A percentile compares a stretch with the other conserved stretches of the same genome.
phyloP scores from a whole-genome alignment of 1,140 invertebrate genomes.

The Drosophila burlai region DNA sequence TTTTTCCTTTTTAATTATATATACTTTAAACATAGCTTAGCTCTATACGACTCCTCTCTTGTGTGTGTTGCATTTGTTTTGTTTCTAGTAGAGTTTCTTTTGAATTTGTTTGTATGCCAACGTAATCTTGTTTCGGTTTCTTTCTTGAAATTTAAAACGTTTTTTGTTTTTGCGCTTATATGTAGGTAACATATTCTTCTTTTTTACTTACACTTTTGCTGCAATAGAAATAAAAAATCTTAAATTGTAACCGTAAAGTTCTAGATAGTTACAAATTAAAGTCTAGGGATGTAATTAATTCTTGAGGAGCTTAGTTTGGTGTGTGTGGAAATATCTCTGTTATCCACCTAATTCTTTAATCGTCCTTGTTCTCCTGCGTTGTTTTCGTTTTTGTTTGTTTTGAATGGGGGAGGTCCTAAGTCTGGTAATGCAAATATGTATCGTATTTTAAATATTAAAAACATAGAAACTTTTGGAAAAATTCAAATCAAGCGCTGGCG shows the following conservation, averaged over 20 bases:
- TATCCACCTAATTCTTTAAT: constrained; percentile 18
- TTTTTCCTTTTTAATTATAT: constrained; percentile 54
- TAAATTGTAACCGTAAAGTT: constrained; percentile 81
- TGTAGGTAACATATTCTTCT: constrained; percentile 76
- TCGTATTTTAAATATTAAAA: constrained; percentile 76
- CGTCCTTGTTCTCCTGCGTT: constrained; percentile 29
- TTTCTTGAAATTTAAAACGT: constrained; percentile 76
- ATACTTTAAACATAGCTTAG: constrained; percentile 53
- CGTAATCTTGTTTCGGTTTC: constrained; percentile 50
- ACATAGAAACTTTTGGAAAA: constrained; percentile 75
- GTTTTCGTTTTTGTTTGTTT: constrained; percentile 27
- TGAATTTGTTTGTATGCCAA: constrained; percentile 62
- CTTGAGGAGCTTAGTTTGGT: constrained; percentile 66
- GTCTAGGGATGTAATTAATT: constrained; percentile 78
- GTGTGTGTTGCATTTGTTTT: constrained; percentile 55
- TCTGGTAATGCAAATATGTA: constrained; percentile 76
- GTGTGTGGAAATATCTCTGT: constrained; percentile 41
- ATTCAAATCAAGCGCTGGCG: constrained; percentile 77
- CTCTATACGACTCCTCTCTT: constrained; percentile 54
- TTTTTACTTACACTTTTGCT: constrained; percentile 77
- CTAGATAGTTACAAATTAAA: constrained; percentile 83
- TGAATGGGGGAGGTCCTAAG: constrained; percentile 33
- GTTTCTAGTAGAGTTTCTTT: constrained; percentile 68
- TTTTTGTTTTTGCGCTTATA: constrained; percentile 77
- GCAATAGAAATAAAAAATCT: constrained; percentile 82